These are phyloP conservation scores for Sphecodes monilicornis DNA, from an alignment of 2,888 invertebrate species.

Conservation along the genomic window DNA sequence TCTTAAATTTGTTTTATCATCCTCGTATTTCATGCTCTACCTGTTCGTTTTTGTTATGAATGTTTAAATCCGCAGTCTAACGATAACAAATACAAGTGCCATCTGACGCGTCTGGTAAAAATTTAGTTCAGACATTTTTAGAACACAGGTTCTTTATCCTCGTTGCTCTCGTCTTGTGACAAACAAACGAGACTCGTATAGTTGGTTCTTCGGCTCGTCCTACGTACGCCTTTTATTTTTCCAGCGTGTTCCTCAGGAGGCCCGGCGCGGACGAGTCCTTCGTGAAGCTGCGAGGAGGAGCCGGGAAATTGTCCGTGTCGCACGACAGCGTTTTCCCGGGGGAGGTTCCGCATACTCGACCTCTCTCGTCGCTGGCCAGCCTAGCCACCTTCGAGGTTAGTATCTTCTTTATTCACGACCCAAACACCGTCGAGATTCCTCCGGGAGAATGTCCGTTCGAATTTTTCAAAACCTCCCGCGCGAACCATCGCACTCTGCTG, in stretches of 20 bases:
- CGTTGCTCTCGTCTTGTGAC: neutral
- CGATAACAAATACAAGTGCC: too few species aligned
- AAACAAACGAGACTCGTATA: neutral
- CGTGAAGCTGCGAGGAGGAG: conserved; percentile 82
- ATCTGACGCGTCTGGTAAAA: neutral
- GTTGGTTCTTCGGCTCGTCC: neutral
- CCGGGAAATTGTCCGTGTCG: conserved; percentile 91
- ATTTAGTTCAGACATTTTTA: neutral
- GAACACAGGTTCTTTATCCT: neutral
- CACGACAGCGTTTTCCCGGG: conserved; percentile 97
- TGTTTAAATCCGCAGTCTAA: too few species aligned
- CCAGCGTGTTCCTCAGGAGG: conserved; percentile 78
- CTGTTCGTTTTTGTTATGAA: too few species aligned
- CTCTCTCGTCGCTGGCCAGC: conserved; percentile 81
- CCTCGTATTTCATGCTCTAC: too few species aligned
- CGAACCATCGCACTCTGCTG: neutral
- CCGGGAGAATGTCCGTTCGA: neutral
- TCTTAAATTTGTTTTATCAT: too few species aligned
- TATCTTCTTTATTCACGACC: conserved; percentile 46
- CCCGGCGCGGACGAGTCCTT: conserved; percentile 78
- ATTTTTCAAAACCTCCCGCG: conserved; percentile 11
- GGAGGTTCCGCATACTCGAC: conserved; percentile 84
- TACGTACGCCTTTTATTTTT: conserved; percentile 56
- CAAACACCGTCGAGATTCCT: neutral
- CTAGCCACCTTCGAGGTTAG: conserved; percentile 81